Conservation (phyloP, 1,140 invertebrate species). For the Latrodectus geometricus region DNA sequence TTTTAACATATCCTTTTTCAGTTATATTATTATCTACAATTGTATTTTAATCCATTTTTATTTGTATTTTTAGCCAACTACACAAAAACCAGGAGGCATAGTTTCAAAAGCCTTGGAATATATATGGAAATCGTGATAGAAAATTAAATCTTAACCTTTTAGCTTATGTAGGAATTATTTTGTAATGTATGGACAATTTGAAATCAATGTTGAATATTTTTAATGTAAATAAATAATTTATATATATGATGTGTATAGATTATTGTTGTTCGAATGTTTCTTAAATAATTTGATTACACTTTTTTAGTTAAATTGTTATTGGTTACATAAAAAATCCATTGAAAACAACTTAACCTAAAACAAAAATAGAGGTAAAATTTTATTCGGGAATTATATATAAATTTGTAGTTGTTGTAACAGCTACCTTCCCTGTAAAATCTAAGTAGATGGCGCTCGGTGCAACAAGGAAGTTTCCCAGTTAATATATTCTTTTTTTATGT, state of each 20-base stretch:
- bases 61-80: constrained; percentile 21
- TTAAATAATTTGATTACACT: neutral
- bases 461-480: too few relatives aligned
- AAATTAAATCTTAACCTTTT: neutral
- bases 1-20: neutral
- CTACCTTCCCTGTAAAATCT: too few relatives aligned
- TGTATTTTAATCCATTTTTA: neutral
- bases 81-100: constrained; percentile 24
- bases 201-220: neutral
- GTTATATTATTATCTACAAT: neutral
- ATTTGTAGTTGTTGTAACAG: too few relatives aligned
- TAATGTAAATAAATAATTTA: neutral
- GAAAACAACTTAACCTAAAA: neutral
- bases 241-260: neutral
- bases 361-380: neutral
- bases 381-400: neutral
- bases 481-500: too few relatives aligned
- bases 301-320: neutral
- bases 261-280: neutral
- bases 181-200: neutral
- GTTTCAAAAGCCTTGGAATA: constrained; percentile 53
- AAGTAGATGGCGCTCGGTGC: too few relatives aligned
- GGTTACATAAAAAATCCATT: neutral
- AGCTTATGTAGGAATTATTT: neutral
- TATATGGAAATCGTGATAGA: constrained; percentile 22